These are phyloP conservation scores for Drosophila anomalata DNA, from an alignment of 2,888 invertebrate genomes.

Conservation along the genomic window DNA sequence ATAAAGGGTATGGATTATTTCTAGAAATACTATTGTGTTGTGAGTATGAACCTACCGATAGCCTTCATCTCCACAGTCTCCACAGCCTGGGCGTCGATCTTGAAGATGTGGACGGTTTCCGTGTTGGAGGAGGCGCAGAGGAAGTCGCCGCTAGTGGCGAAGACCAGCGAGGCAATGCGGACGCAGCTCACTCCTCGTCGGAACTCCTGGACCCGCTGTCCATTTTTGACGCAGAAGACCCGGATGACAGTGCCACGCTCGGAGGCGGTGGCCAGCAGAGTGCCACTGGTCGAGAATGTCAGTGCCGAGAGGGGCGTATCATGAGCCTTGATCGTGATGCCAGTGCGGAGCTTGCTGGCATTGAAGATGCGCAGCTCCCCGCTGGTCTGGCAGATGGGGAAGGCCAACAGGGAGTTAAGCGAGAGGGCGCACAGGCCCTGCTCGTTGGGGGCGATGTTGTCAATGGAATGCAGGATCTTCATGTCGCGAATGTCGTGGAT, in stretches of 20 bases:
- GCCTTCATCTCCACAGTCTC: constrained; percentile 80
- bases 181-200: constrained; percentile 83
- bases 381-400: constrained; percentile 79
- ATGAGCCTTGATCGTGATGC: constrained; percentile 82
- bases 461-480: constrained; percentile 83
- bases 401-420: constrained; percentile 82
- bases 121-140: constrained; percentile 83
- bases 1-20: neutral
- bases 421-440: constrained; percentile 82
- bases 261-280: constrained; percentile 83
- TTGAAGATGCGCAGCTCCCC: constrained; percentile 83
- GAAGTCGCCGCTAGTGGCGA: constrained; percentile 81
- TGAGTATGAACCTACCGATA: constrained; percentile 47
- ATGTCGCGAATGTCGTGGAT: constrained; percentile 84
- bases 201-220: constrained; percentile 83
- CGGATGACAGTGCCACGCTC: constrained; percentile 84
- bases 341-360: constrained; percentile 79
- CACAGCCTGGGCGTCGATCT: constrained; percentile 80
- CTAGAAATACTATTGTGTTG: no score
- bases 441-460: constrained; percentile 81
- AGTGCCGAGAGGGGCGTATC: constrained; percentile 82
- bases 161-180: constrained; percentile 82
- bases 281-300: constrained; percentile 82
- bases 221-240: constrained; percentile 83
- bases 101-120: constrained; percentile 84